These are phyloP conservation scores for Eupithecia subfuscata DNA, from an alignment of 2,888 invertebrate genomes.

Conservation along the genomic window DNA sequence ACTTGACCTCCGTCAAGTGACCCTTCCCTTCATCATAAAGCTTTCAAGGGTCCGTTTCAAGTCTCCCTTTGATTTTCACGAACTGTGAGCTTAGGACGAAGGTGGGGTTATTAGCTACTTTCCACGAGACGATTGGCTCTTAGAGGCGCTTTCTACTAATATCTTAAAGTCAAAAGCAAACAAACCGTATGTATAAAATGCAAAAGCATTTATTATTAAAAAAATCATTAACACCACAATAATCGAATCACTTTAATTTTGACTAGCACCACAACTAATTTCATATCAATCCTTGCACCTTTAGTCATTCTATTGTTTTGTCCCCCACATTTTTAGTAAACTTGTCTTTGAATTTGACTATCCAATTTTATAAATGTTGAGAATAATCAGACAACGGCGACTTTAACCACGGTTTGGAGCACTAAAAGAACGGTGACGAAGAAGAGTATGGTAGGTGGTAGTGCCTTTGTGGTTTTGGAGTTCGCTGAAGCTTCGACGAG, in stretches of 20 bases:
- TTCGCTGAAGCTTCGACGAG: neutral
- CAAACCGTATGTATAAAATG: neutral
- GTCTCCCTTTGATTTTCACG: constrained; percentile 50
- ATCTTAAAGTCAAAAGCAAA: neutral
- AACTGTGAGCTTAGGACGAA: constrained; percentile 41
- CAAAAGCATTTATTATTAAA: constrained; percentile 17
- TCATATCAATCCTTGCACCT: neutral
- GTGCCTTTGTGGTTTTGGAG: constrained; percentile 52
- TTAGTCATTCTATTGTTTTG: neutral
- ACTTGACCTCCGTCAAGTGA: constrained; percentile 79
- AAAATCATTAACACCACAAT: constrained; percentile 8
- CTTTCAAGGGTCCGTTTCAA: constrained; percentile 59
- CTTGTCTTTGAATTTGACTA: neutral
- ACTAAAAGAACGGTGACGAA: constrained; percentile 73
- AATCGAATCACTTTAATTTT: neutral
- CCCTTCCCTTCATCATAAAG: constrained; percentile 72
- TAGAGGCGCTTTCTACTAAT: neutral
- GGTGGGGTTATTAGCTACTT: constrained; percentile 30
- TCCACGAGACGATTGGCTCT: constrained; percentile 9
- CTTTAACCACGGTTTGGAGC: constrained; percentile 75
- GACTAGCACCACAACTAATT: constrained; percentile 12
- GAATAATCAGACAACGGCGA: constrained; percentile 54
- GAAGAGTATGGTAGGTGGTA: constrained; percentile 67
- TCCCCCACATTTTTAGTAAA: neutral
- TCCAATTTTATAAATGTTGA: neutral